phyloP scores from a whole-genome alignment of 2,797 vertebrate species.

The Simalia tracyae region DNA sequence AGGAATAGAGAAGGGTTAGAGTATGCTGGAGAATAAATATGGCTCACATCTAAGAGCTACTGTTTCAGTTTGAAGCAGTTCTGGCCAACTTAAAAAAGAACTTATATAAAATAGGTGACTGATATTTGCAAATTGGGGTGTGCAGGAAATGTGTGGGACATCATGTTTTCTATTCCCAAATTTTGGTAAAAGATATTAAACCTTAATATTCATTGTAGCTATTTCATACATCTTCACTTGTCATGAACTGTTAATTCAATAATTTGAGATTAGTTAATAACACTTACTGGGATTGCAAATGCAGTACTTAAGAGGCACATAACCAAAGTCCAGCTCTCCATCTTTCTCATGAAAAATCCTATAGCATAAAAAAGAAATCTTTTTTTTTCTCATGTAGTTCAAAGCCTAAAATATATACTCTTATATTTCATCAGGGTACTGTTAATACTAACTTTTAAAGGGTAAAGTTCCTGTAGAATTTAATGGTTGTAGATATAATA shows the following conservation, averaged over 20 bases:
- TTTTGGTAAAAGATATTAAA: neutral
- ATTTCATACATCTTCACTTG: neutral
- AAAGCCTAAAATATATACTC: neutral
- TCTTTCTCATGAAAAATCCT: slow-evolving; percentile 46
- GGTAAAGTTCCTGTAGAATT: slow-evolving; percentile 8
- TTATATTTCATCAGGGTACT: neutral
- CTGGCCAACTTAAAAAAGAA: neutral
- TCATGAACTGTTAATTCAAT: slow-evolving; percentile 1
- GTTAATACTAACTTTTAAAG: slow-evolving; percentile 14
- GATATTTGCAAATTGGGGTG: neutral
- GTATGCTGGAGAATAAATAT: neutral
- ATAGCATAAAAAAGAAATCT: slow-evolving; percentile 27
- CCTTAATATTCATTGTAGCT: neutral
- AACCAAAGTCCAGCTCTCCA: slow-evolving; percentile 55
- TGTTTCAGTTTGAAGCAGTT: neutral
- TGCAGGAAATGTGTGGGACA: neutral
- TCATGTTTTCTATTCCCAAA: neutral
- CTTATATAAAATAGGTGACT: neutral
- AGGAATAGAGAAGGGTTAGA: neutral
- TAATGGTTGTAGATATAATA: neutral
- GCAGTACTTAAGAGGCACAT: slow-evolving; percentile 57
- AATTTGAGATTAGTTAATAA: neutral
- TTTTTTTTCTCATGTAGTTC: neutral
- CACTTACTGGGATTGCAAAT: slow-evolving; percentile 46
- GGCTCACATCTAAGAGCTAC: neutral